phyloP scores from a whole-genome alignment of 2,888 invertebrate species.

The Platypus cylindrus region DNA sequence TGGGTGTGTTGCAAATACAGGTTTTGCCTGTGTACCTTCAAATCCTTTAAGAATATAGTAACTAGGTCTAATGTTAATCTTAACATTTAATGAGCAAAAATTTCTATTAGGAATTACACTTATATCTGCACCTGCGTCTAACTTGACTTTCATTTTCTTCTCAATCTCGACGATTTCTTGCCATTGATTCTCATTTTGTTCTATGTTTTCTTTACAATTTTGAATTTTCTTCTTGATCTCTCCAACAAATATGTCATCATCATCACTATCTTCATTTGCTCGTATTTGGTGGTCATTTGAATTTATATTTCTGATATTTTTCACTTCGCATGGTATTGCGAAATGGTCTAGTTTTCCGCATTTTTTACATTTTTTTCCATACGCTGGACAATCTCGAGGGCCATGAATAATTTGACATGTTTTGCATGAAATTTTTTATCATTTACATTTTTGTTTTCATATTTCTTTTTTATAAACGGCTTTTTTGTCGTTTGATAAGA shows the following conservation, averaged over 20 bases:
- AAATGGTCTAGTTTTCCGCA: conserved; percentile 18
- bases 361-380: conserved; percentile 16
- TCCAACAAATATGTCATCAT: conserved; percentile 6
- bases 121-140: conserved; percentile 15
- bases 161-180: conserved; percentile 7
- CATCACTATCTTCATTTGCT: conserved; percentile 2
- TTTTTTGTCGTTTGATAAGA: too few species aligned
- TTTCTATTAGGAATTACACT: conserved; percentile 11
- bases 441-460: background rate
- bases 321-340: conserved; percentile 14
- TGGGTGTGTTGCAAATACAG: too few species aligned
- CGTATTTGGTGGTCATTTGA: too few species aligned
- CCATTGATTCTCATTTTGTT: background rate
- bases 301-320: conserved; percentile 11
- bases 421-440: conserved; percentile 14
- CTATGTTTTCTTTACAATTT: background rate
- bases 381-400: conserved; percentile 17
- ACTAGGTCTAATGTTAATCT: conserved; percentile 12
- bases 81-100: conserved; percentile 11
- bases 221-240: conserved; percentile 1
- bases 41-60: conserved; percentile 13
- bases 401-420: conserved; percentile 15
- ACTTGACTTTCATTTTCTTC: conserved; percentile 8
- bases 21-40: conserved; percentile 12
- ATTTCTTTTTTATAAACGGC: too few species aligned